Evolutionary conservation across 2,888 invertebrate species (phyloP), one percentile per base, ranked within the genome.

Genomic region (Fragum sueziense): DNA sequence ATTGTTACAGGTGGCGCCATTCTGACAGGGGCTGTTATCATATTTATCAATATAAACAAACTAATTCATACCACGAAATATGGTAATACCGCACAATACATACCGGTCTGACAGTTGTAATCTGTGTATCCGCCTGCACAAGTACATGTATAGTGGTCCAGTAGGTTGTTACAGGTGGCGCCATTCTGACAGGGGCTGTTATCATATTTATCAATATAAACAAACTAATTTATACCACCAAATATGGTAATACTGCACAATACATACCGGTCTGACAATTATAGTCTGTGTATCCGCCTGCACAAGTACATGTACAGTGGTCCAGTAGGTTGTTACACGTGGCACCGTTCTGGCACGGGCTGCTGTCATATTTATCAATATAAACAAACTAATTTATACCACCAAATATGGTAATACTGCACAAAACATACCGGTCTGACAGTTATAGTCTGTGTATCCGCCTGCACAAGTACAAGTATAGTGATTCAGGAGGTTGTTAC

Each of bases 101-200:
- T 47, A 65, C 65, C 65, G 37, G 65, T 65, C 25, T 65, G 65
- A 41, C 65, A 65, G 41, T 65, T 65, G 25, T 37, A 41, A 27
- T 57, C 57, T 2, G 57, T 57, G 25, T 57, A 57, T 2, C 57
- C 57, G 6, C 20, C 20, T 27, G n/a, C 57, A 57, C 57, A 57
- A 11, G 57, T 57, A 57, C 57, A 57, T 2, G 57, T 27, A 27
- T 57, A 57, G 25, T 22, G 14, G 57, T 57, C 25, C 3, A 27
- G 11, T 2, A 27, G 2, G 25, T 57, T n/a, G 57, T 57, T 6
- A 22, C 57, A 57, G 4, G 57, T 25, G 2, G 57, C 57, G 6
- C 57, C 57, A 22, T 57, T 57, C n/a, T 57, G 57, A 27, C 57
- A 57, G 2, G 57, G 57, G 25, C 25, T 27, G 14, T 27, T 57